Evolutionary conservation across 2,113 vertebrate genomes (phyloP), one percentile per base, ranked within the genome.

Genomic region (Pomatostomus ruficeps): DNA sequence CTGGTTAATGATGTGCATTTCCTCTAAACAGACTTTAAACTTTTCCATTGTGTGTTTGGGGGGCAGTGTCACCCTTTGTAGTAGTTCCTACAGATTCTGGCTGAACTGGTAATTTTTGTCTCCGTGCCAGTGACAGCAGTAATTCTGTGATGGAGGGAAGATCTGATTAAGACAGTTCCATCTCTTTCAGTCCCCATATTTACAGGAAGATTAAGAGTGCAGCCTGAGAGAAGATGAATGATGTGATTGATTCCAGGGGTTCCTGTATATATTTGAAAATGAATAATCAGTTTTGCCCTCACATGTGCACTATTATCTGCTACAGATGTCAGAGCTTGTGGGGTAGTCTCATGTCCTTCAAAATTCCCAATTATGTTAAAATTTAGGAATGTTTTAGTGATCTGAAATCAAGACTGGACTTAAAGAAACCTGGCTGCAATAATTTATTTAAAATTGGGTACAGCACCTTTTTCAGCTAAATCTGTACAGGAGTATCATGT

Each of bases 121-220:
- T 59, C 66, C 1, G 16, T 67, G 61, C 4, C 72, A 59, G 40
- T 92, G 72, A 58, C 75, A 82, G 82, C 29, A 65, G 46, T 81
- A 74, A 76, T 93, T 92, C 38, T 92, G 43, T 72, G 71, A 52
- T 87, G 52, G 79, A 80, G 63, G 43, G 54, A 84, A 35, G 70
- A 72, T 92, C 68, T 61, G 80, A 95, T 93, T 71, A 91, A 81
- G 72, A 49, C 16, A 40, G 33, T 82, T 86, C 51, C 55, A 57
- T 94, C 83, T 85, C 79, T 77, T 95, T 95, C 77, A 89, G 6
- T 82, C 11, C 45, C 66, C 52, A 2, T 89, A 85, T 93, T 89
- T 93, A 87, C 73, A 82, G 31, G 80, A 86, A 89, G 89, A 86
- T 93, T 45, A 48, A 91, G 93, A 91, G 77, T 83, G 70, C 58